Evolutionary conservation across 2,113 vertebrate species (phyloP).

Genomic region (Ovis canadensis): DNA sequence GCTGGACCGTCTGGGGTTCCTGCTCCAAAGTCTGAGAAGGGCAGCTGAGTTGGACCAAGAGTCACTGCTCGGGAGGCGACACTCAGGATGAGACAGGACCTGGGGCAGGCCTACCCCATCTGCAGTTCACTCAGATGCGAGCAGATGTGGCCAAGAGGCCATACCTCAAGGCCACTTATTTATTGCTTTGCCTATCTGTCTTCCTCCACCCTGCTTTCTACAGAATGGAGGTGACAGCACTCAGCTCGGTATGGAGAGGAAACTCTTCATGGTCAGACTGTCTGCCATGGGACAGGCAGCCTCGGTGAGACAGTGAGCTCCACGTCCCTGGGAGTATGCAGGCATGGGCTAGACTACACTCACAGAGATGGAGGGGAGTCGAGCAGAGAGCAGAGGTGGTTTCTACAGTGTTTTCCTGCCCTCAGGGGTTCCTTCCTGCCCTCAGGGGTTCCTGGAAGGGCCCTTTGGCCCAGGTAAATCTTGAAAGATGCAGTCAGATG

Average conservation of each 20-base stretch:
- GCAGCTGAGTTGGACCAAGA: neutral
- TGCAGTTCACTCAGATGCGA: neutral
- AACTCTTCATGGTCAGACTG: neutral
- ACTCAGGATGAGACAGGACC: neutral
- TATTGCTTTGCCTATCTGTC: neutral
- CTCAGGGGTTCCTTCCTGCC: neutral
- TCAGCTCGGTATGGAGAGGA: neutral
- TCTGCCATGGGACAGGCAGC: neutral
- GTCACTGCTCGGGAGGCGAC: neutral
- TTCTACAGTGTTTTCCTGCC: neutral
- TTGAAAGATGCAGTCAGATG: fast-evolving
- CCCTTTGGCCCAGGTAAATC: neutral
- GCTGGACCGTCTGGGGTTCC: neutral
- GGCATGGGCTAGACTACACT: neutral
- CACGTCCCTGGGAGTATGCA: neutral
- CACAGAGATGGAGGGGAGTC: neutral
- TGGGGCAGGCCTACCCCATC: fast-evolving
- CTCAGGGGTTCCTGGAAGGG: no score
- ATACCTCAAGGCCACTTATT: neutral
- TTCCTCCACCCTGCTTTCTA: fast-evolving
- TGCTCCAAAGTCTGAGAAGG: neutral
- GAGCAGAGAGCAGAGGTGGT: neutral
- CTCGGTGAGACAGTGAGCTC: neutral
- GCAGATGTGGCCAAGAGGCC: no score
- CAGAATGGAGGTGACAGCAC: neutral